Evolutionary conservation across 2,888 invertebrate genomes (phyloP).

Genomic region (Tetramorium bicarinatum): DNA sequence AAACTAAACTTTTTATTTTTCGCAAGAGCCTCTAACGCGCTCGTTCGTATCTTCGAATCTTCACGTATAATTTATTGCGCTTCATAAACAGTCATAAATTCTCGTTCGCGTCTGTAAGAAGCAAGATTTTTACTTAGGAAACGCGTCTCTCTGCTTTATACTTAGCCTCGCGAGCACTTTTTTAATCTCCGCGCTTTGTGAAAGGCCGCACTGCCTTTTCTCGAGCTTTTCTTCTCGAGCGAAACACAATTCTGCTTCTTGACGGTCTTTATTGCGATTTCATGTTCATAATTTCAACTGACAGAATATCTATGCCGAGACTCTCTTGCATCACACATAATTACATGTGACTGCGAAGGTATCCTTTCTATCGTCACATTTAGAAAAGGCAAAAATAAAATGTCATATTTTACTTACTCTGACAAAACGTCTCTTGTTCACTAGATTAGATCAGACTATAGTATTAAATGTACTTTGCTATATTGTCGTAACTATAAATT

Average conservation of each 20-base stretch:
- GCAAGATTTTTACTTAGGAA: slow-evolving; percentile 28
- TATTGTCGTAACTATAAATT: not conserved
- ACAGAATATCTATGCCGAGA: not conserved
- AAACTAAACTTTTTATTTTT: not conserved
- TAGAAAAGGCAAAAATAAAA: not conserved
- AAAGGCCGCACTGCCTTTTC: not conserved
- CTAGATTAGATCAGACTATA: not conserved
- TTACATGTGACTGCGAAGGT: not conserved
- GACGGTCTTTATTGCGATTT: slow-evolving; percentile 23
- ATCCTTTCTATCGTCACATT: not conserved
- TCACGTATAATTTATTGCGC: slow-evolving; percentile 37
- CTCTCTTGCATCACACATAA: slow-evolving; percentile 5
- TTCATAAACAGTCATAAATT: slow-evolving; percentile 50
- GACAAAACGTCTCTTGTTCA: slow-evolving; percentile 16
- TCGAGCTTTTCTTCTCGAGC: not conserved
- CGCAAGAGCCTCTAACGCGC: not conserved
- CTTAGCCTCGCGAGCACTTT: slow-evolving; percentile 23
- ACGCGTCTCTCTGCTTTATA: not conserved
- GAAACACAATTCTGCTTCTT: not conserved
- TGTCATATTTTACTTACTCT: not conserved
- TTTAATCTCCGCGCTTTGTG: slow-evolving; percentile 30
- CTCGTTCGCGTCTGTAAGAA: slow-evolving; percentile 44
- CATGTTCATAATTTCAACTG: slow-evolving; percentile 25
- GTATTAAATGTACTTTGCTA: slow-evolving; percentile 21
- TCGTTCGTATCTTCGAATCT: slow-evolving; percentile 38